phyloP scores from a whole-genome alignment of 1,140 invertebrate genomes.

The Drosophila fuyamai region DNA sequence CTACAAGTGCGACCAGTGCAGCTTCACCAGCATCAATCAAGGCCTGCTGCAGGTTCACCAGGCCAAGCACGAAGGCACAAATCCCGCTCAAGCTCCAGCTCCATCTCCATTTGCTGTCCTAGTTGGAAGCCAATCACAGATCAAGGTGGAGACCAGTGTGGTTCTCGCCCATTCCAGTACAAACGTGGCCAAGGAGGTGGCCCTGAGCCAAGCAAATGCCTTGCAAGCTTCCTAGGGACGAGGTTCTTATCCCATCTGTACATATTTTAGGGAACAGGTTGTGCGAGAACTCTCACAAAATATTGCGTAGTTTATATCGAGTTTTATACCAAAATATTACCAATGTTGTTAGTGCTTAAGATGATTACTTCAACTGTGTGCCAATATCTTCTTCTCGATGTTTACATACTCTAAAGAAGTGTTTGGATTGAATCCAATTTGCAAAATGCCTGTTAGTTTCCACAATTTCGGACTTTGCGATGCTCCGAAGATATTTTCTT shows the following conservation, averaged over 20 bases:
- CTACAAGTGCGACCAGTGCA: slow-evolving; percentile 69
- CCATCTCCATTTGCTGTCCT: slow-evolving; percentile 1
- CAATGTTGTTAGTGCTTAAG: slow-evolving; percentile 24
- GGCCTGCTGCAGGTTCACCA: slow-evolving; percentile 73
- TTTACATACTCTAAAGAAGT: background rate
- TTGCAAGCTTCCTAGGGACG: slow-evolving; percentile 14
- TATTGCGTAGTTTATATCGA: slow-evolving; percentile 30
- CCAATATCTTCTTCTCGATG: background rate
- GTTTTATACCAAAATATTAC: slow-evolving; percentile 50
- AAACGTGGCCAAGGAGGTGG: slow-evolving; percentile 17
- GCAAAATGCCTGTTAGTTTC: too few relatives aligned
- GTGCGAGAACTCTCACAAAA: slow-evolving; percentile 10
- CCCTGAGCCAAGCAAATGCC: background rate
- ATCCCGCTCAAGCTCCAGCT: background rate
- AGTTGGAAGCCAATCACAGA: slow-evolving; percentile 45
- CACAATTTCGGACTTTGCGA: background rate
- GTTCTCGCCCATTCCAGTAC: slow-evolving; percentile 63
- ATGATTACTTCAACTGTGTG: background rate
- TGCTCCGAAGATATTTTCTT: slow-evolving; percentile 1
- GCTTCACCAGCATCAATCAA: slow-evolving; percentile 74
- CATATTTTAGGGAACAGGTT: slow-evolving; percentile 1
- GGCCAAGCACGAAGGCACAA: slow-evolving; percentile 63
- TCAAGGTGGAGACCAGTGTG: slow-evolving; percentile 64
- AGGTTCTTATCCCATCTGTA: background rate
- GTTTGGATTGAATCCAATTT: too few relatives aligned